Evolutionary conservation across 64 coral and sea anemone genomes (phyloP).

Genomic region (Cladopsammia gracilis): DNA sequence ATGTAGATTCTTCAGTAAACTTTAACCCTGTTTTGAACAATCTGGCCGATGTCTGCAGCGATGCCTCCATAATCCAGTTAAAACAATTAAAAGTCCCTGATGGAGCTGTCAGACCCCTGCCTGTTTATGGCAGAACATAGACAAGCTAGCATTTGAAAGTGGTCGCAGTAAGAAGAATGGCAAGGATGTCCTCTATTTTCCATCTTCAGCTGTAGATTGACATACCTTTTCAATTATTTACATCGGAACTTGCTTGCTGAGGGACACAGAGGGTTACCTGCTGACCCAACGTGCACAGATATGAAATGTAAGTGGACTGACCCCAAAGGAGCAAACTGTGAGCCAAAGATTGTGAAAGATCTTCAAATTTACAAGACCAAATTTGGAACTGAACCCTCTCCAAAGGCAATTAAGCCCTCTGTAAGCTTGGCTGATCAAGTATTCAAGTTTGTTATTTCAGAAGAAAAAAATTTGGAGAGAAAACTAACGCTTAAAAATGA

Average conservation of each 20-base stretch:
- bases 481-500: constrained; percentile 60
- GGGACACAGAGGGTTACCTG: constrained; percentile 18
- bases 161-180: too few species aligned
- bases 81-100: too few species aligned
- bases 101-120: too few species aligned
- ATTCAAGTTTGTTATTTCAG: constrained; percentile 13
- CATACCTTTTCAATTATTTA: too few species aligned
- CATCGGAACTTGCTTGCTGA: constrained; percentile 64
- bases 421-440: constrained; percentile 21
- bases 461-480: constrained; percentile 17
- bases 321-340: constrained; percentile 65
- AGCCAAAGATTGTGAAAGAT: constrained; percentile 69
- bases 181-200: too few species aligned
- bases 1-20: too few species aligned
- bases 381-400: constrained; percentile 53
- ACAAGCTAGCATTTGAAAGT: too few species aligned
- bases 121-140: too few species aligned
- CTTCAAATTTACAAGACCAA: constrained; percentile 65
- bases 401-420: constrained; percentile 61
- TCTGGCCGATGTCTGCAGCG: too few species aligned
- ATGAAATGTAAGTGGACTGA: constrained; percentile 42
- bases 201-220: too few species aligned
- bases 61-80: too few species aligned
- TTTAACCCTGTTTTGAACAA: too few species aligned
- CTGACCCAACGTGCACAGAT: constrained; percentile 58